Base-by-base conservation (phyloP, 2,113 vertebrate species). In the Tachuris rubrigastra region DNA sequence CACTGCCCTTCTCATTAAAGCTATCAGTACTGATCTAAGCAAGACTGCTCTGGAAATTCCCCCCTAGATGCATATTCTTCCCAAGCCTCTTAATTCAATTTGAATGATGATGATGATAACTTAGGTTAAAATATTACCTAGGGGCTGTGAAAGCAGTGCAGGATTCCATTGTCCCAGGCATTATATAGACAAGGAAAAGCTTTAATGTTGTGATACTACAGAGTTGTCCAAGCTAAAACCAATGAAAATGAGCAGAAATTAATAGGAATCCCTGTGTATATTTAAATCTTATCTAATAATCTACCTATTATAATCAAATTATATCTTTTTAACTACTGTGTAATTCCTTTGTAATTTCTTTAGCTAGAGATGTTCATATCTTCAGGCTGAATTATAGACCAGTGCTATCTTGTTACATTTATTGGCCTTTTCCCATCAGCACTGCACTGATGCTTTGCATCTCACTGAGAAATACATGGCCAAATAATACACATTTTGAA, bases 61-160 rank as follows among this genome's bases (percentile, higher is more conserved):
- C 95, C 95, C 92, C 94, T 47, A 63, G 94, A 74, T 95, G 86
- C 83, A 81, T 74, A 84, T 93, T 93, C 72, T 92, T 97, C 90
- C 68, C 73, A 89, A 81, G 65, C 76, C 83, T 95, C 89, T 89
- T 95, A 96, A 95, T 96, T 96, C 95, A 92, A 80, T 96, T 80
- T 93, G 83, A 86, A 92, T 89, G 65, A 95, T 90, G 90, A 95
- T 96, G 78, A 94, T 93, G 79, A 88, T 94, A 91, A 95, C 96
- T 94, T 96, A 80, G 59, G 65, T 95, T 96, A 85, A 47, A 96
- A 85, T 84, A 59, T 91, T 93, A 75, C 65, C 87, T 44, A 81
- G 60, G n/a, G 92, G 69, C 85, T 92, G 18, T 69, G n/a, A 65
- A 47, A 65, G 69, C 72, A 75, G 68, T 39, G 53, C 73, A 87